phyloP scores from a whole-genome alignment of 2,113 vertebrate genomes.

The Trochalopteron elliotii region DNA sequence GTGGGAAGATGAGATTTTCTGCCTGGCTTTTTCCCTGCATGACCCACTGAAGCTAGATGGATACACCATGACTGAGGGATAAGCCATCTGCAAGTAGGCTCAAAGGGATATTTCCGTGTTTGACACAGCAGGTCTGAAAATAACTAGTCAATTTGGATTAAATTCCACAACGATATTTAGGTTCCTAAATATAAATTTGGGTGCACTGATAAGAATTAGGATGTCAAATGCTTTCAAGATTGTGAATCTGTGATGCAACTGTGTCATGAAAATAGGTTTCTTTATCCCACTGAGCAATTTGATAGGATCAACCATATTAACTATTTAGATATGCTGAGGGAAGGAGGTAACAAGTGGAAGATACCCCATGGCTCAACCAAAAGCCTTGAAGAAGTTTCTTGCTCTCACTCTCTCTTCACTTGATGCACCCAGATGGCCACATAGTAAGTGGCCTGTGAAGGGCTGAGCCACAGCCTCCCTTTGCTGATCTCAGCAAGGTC shows the following conservation, averaged over 20 bases:
- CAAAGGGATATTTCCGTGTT: not conserved
- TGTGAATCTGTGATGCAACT: not conserved
- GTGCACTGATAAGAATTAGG: not conserved
- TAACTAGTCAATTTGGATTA: not conserved
- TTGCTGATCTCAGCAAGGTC: not conserved
- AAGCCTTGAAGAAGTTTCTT: not conserved
- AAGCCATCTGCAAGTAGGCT: not conserved
- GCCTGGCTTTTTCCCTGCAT: not conserved
- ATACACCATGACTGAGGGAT: fast-evolving
- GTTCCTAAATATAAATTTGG: not conserved
- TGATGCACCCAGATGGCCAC: not conserved
- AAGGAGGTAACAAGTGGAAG: not conserved
- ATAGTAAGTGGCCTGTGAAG: not conserved
- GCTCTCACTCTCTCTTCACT: not conserved
- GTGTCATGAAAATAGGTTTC: not conserved
- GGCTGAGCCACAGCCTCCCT: not conserved
- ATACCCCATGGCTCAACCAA: not conserved
- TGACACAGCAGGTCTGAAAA: not conserved
- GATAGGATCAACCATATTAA: not conserved
- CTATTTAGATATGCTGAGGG: not conserved
- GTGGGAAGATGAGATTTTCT: not conserved
- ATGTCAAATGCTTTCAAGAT: not conserved
- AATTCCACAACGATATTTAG: not conserved
- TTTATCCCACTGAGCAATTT: not conserved
- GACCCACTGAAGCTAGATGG: not conserved